Evolutionary conservation across 2,113 vertebrate genomes (phyloP).

Genomic region (Colius striatus): DNA sequence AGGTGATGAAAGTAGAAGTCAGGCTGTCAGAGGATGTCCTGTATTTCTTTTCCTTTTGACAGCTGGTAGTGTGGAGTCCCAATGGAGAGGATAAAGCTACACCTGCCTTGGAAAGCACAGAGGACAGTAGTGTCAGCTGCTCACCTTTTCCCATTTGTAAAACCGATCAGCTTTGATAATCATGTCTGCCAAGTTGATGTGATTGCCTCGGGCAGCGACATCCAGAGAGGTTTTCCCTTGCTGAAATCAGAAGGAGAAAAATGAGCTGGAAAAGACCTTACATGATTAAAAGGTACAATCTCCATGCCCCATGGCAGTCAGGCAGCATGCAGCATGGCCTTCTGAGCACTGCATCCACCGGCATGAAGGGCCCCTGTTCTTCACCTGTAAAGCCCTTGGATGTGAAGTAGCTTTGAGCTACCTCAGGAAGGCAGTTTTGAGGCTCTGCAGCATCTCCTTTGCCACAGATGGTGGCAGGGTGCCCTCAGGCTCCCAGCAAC

Average conservation of each 20-base stretch:
- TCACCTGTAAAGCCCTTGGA: neutral
- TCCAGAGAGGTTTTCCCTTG: constrained; percentile 89
- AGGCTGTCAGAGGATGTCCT: neutral
- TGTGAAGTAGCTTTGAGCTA: neutral
- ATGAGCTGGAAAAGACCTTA: neutral
- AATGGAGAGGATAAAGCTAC: neutral
- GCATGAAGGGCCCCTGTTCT: neutral
- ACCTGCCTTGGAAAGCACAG: neutral
- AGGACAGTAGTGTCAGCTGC: neutral
- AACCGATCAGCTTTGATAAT: constrained; percentile 92
- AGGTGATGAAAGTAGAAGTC: neutral
- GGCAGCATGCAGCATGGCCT: neutral
- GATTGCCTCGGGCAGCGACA: constrained; percentile 86
- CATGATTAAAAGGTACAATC: neutral
- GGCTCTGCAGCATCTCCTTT: neutral
- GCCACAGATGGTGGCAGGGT: neutral
- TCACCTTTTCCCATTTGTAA: constrained; percentile 88
- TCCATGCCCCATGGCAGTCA: accelerated
- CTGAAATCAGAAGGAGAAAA: constrained; percentile 66
- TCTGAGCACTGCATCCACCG: neutral
- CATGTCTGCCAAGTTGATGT: constrained; percentile 88
- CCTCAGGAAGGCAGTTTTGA: neutral
- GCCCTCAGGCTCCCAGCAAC: neutral
- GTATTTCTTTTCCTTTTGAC: neutral
- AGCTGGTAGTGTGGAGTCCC: neutral